phyloP scores from a whole-genome alignment of 2,113 vertebrate genomes.

The Oncorhynchus gorbuscha region DNA sequence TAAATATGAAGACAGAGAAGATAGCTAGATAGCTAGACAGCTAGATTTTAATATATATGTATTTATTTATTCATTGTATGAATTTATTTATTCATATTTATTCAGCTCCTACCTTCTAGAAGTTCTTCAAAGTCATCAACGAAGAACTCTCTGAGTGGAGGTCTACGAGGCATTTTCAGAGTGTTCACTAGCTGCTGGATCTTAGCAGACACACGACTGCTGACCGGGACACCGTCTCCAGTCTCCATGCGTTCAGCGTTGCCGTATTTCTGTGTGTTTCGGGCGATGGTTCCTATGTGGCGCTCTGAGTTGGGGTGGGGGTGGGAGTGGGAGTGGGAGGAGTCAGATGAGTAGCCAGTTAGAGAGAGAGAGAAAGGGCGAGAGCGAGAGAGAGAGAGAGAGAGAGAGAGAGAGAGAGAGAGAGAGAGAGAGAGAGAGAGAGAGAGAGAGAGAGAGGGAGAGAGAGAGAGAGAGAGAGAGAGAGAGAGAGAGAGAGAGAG shows the following conservation, averaged over 20 bases:
- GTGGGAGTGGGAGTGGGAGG: constrained; percentile 68
- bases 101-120: constrained; percentile 83
- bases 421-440: background rate
- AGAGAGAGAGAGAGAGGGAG: too few species aligned
- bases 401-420: background rate
- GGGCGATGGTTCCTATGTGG: constrained; percentile 87
- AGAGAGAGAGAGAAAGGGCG: constrained; percentile 1
- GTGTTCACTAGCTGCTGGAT: constrained; percentile 99
- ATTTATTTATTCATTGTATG: too few species aligned
- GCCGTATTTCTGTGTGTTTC: constrained; percentile 93
- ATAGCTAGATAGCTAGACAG: too few species aligned
- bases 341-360: constrained; percentile 95
- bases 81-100: too few species aligned
- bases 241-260: constrained; percentile 99
- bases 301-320: constrained; percentile 80
- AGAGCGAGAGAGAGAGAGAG: constrained; percentile 6
- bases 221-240: constrained; percentile 97
- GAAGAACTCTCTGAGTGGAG: constrained; percentile 96
- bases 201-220: constrained; percentile 97
- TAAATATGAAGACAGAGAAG: too few species aligned
- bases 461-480: too few species aligned
- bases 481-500: fast-evolving
- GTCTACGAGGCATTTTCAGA: constrained; percentile 94
- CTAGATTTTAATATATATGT: too few species aligned
- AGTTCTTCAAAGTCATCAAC: constrained; percentile 99